phyloP scores from a whole-genome alignment of 1,140 invertebrate species.

The Hermetia illucens region DNA sequence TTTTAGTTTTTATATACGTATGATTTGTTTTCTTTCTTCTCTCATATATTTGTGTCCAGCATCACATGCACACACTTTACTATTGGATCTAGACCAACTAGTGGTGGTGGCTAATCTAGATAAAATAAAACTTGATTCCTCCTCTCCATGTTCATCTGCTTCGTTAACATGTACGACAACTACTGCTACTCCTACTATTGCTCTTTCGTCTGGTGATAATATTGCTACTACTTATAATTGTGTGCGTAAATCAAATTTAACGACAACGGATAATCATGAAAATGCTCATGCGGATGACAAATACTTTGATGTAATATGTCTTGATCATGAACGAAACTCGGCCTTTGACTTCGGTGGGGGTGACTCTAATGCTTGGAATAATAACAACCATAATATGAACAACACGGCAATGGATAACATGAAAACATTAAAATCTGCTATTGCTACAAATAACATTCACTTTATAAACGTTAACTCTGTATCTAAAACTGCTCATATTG shows the following conservation, averaged over 20 bases:
- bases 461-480: neutral
- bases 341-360: too few species aligned
- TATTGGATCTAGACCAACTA: conserved; percentile 44
- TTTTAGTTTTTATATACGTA: conserved; percentile 15
- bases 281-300: too few species aligned
- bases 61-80: conserved; percentile 44
- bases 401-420: too few species aligned
- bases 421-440: too few species aligned
- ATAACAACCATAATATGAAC: conserved; percentile 1
- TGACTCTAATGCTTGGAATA: neutral
- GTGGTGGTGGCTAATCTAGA: conserved; percentile 31
- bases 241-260: too few species aligned
- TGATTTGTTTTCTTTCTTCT: conserved; percentile 24
- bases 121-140: conserved; percentile 33
- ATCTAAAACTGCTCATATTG: neutral
- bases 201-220: too few species aligned
- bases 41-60: conserved; percentile 35
- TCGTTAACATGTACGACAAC: conserved; percentile 10
- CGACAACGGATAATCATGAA: too few species aligned
- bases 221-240: too few species aligned
- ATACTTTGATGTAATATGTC: too few species aligned
- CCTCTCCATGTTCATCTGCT: conserved; percentile 19
- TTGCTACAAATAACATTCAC: neutral
- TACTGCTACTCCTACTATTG: conserved; percentile 16
- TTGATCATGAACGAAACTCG: too few species aligned